Conservation (phyloP, 2,113 vertebrate species). For the Gobio gobio region DNA sequence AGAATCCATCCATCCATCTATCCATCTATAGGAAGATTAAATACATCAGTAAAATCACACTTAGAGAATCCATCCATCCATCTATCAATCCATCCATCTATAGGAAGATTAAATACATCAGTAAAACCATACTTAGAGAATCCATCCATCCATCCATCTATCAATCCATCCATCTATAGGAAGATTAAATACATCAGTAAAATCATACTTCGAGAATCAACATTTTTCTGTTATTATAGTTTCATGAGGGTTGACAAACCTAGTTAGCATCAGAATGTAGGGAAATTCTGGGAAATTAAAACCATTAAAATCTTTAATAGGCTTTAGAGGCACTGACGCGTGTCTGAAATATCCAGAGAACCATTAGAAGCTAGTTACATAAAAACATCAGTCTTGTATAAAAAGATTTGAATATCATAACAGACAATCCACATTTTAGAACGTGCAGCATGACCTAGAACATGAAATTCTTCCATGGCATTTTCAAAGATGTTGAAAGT, state of each 20-base stretch:
- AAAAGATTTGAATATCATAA: conserved; percentile 23
- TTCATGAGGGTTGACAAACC: neutral
- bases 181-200: neutral
- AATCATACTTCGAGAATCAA: neutral
- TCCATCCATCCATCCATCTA: neutral
- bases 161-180: neutral
- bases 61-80: no score
- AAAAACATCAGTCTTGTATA: conserved; percentile 8
- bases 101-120: no score
- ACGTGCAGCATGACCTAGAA: conserved; percentile 15
- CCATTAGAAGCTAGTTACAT: conserved; percentile 15
- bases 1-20: no score
- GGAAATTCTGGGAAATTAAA: neutral
- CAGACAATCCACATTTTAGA: conserved; percentile 14
- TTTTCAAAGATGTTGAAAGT: conserved; percentile 8
- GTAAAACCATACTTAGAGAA: no score
- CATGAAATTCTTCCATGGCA: conserved; percentile 36
- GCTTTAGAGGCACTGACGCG: conserved; percentile 2
- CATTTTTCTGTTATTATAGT: neutral
- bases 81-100: neutral
- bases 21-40: no score
- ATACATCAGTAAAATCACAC: no score
- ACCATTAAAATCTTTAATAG: conserved; percentile 19
- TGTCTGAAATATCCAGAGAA: neutral
- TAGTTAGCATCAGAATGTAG: neutral